phyloP scores from a whole-genome alignment of 2,113 vertebrate genomes.

The Progne subis region DNA sequence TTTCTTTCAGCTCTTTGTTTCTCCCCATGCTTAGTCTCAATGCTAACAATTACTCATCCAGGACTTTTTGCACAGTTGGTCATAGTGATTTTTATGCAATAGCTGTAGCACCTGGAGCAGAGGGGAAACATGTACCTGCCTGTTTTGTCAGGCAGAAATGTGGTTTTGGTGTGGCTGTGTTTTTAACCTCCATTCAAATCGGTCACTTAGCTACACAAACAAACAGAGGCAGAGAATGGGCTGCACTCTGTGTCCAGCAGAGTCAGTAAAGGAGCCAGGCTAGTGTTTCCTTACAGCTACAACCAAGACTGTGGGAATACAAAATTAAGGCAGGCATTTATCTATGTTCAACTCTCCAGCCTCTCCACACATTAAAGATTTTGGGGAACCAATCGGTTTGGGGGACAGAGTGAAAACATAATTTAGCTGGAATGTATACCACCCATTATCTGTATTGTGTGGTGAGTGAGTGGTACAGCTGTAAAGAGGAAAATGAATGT shows the following conservation, averaged over 20 bases:
- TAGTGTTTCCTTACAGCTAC: neutral
- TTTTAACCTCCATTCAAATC: neutral
- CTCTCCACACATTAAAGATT: neutral
- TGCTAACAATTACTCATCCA: neutral
- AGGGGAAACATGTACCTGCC: conserved; percentile 29
- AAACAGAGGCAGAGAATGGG: conserved; percentile 13
- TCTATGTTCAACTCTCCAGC: neutral
- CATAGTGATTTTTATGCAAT: neutral
- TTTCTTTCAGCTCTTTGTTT: neutral
- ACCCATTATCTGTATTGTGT: neutral
- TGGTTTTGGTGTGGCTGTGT: conserved; percentile 20
- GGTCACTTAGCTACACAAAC: conserved; percentile 56
- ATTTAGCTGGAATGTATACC: neutral
- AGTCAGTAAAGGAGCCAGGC: neutral
- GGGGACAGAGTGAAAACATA: neutral
- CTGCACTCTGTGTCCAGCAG: neutral
- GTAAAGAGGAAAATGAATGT: neutral
- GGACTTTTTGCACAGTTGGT: neutral
- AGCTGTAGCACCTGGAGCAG: neutral
- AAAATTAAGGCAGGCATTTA: neutral
- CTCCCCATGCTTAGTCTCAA: neutral
- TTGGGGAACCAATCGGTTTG: neutral
- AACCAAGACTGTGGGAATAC: neutral
- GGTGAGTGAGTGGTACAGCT: neutral
- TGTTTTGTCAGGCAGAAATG: conserved; percentile 22